Conservation (phyloP, 2,113 vertebrate species). For the Trematomus loennbergii region DNA sequence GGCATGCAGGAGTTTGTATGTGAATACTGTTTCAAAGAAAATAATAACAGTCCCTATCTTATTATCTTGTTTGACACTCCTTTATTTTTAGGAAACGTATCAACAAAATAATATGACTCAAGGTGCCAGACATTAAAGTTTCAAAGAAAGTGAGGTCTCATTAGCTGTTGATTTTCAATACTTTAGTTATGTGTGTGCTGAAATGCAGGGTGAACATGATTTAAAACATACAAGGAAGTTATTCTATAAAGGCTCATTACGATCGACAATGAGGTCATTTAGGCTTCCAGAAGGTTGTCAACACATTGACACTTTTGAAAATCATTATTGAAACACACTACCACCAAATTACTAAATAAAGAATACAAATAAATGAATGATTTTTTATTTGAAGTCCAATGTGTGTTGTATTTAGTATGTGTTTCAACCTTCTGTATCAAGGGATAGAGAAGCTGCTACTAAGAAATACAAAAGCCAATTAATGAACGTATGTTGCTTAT, state of each 20-base stretch:
- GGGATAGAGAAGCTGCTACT: not conserved
- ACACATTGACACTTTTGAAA: conserved; percentile 29
- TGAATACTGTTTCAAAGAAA: conserved; percentile 43
- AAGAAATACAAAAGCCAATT: not conserved
- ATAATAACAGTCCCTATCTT: conserved; percentile 13
- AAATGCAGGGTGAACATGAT: conserved; percentile 21
- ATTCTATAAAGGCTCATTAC: conserved; percentile 44
- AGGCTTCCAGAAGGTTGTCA: conserved; percentile 23
- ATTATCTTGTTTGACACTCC: conserved; percentile 21
- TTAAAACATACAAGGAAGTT: conserved; percentile 16
- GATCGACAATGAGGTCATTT: conserved; percentile 36
- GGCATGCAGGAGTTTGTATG: conserved; percentile 25
- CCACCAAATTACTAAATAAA: conserved; percentile 12
- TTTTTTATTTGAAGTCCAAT: not conserved
- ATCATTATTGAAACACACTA: conserved; percentile 44
- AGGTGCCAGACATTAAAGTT: not conserved
- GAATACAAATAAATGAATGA: conserved; percentile 13
- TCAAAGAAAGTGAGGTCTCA: conserved; percentile 30
- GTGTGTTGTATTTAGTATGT: not conserved
- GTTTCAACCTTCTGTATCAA: not conserved
- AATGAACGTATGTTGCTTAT: not conserved
- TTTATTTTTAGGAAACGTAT: not conserved
- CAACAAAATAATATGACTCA: not conserved
- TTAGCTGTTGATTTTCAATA: conserved; percentile 36
- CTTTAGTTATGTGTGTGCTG: conserved; percentile 9